Evolutionary conservation across 2,888 invertebrate species (phyloP).

Genomic region (Ectobius pallidus): DNA sequence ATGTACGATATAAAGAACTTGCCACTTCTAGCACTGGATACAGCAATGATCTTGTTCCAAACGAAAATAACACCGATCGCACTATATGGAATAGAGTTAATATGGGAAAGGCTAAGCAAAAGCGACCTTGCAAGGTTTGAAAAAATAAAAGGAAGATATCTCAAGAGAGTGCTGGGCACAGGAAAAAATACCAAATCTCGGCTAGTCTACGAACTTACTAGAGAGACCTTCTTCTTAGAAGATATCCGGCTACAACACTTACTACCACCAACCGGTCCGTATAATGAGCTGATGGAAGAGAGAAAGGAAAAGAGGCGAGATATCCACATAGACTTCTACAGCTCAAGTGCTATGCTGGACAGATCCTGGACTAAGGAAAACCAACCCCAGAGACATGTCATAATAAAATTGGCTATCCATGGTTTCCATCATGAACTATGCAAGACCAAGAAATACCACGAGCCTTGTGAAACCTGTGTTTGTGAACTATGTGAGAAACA

Average conservation of each 20-base stretch:
- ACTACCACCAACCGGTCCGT: background rate
- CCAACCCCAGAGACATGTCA: no score
- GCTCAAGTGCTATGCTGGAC: no score
- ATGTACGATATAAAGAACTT: background rate
- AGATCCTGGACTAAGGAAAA: no score
- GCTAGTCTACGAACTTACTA: background rate
- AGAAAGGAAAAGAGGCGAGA: no score
- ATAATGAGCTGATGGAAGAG: no score
- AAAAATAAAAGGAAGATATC: background rate
- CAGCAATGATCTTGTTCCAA: background rate
- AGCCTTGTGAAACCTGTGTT: background rate
- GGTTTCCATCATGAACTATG: no score
- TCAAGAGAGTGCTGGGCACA: background rate
- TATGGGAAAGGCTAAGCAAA: background rate
- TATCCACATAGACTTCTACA: no score
- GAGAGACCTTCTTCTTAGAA: background rate
- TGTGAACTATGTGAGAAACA: background rate
- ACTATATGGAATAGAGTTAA: background rate
- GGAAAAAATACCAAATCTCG: background rate
- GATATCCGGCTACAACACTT: background rate
- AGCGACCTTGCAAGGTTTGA: background rate
- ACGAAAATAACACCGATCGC: background rate
- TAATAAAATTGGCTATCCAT: no score
- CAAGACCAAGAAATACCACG: background rate
- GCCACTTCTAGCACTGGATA: background rate